phyloP scores from a whole-genome alignment of 1,140 invertebrate species.

The Drosophila gunungcola region DNA sequence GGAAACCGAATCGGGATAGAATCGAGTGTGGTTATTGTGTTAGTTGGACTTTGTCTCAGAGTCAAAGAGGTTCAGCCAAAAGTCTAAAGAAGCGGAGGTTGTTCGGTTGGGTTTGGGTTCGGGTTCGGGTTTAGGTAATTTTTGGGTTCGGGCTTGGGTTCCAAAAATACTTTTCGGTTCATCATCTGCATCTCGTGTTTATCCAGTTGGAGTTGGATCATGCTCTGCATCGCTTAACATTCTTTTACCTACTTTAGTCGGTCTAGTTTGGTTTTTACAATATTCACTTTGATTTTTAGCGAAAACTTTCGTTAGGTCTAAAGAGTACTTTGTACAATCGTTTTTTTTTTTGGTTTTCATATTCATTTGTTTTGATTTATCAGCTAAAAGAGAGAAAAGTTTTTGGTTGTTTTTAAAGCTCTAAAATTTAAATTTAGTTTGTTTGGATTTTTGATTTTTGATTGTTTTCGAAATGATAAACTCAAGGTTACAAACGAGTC shows the following conservation, averaged over 20 bases:
- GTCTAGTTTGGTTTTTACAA: constrained; percentile 69
- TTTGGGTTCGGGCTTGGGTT: constrained; percentile 34
- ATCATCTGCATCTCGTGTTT: constrained; percentile 36
- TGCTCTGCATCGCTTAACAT: constrained; percentile 61
- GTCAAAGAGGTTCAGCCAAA: constrained; percentile 72
- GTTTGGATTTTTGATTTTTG: constrained; percentile 32
- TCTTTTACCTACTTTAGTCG: constrained; percentile 74
- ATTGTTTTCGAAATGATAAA: constrained; percentile 60
- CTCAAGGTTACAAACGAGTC: constrained; percentile 49
- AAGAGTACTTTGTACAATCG: constrained; percentile 71
- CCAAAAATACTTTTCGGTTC: constrained; percentile 39
- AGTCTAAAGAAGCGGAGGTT: constrained; percentile 62
- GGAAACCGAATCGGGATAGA: constrained; percentile 8
- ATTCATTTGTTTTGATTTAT: constrained; percentile 47
- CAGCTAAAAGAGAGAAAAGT: constrained; percentile 74
- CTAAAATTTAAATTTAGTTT: constrained; percentile 57
- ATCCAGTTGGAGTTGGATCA: constrained; percentile 64
- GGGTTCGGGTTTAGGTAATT: constrained; percentile 29
- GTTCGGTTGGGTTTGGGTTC: constrained; percentile 30
- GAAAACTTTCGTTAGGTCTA: constrained; percentile 44
- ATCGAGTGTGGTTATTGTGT: constrained; percentile 32
- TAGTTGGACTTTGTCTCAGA: constrained; percentile 34
- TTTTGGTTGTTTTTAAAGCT: constrained; percentile 49
- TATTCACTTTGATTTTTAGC: constrained; percentile 59
- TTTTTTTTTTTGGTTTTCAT: constrained; percentile 24